These are phyloP conservation scores for Australoheros facetus DNA, from an alignment of 2,797 vertebrate species.

Conservation along the genomic window DNA sequence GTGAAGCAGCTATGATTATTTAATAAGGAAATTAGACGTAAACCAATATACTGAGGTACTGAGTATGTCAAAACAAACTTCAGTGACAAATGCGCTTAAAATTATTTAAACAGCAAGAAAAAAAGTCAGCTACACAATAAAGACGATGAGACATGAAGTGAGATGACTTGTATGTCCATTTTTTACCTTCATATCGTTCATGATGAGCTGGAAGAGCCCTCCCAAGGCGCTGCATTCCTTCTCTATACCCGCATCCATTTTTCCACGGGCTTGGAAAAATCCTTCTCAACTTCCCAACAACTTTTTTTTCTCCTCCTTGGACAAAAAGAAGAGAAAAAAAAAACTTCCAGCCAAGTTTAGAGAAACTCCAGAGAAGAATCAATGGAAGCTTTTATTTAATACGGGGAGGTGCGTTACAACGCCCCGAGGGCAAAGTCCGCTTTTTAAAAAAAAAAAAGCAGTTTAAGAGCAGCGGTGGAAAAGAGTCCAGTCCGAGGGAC, in stretches of 20 bases:
- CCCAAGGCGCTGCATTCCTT: constrained; percentile 89
- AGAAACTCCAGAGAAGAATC: constrained; percentile 26
- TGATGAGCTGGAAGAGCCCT: constrained; percentile 88
- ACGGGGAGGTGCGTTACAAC: constrained; percentile 6
- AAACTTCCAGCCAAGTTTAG: constrained; percentile 23
- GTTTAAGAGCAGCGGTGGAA: constrained; percentile 1
- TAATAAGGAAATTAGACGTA: not conserved
- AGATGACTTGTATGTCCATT: not conserved
- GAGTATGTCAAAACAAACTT: too few species aligned
- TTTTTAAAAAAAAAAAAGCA: not conserved
- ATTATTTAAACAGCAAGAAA: not conserved
- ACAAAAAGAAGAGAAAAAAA: constrained; percentile 2
- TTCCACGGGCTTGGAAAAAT: constrained; percentile 70
- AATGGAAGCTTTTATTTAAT: constrained; percentile 3
- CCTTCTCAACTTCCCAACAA: constrained; percentile 39
- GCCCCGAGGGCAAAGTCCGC: constrained; percentile 58
- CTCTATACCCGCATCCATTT: constrained; percentile 88
- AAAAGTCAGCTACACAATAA: not conserved
- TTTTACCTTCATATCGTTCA: constrained; percentile 89
- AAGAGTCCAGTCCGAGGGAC: constrained; percentile 23
- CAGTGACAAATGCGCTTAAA: too few species aligned
- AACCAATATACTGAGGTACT: not conserved
- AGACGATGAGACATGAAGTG: not conserved
- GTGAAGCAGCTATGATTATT: not conserved
- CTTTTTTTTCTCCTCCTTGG: constrained; percentile 25